A percentile compares a stretch with the other conserved stretches of the same genome.
Conservation (phyloP, 2,113 vertebrate species). For the Chaetura pelagica region DNA sequence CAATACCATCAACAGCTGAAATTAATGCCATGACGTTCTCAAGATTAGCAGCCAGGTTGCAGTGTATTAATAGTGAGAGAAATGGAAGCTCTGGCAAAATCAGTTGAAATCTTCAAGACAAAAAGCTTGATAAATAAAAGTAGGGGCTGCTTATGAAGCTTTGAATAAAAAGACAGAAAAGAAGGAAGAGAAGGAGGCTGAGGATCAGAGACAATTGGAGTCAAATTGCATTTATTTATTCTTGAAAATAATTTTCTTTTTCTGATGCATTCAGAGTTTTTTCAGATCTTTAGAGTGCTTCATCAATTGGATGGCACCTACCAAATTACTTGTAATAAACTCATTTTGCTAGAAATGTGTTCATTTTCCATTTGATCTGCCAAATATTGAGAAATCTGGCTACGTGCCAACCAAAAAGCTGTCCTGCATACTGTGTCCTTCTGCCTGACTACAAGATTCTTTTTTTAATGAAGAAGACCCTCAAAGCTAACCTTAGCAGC, state of each 20-base stretch:
- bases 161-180: neutral
- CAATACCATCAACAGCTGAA: neutral
- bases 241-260: neutral
- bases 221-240: neutral
- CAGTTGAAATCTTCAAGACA: neutral
- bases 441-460: neutral
- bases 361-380: slow-evolving; percentile 38
- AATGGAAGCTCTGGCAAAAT: neutral
- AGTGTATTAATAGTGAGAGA: neutral
- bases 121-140: neutral
- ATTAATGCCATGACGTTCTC: neutral
- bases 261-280: slow-evolving; percentile 3
- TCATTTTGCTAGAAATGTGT: slow-evolving; percentile 32
- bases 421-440: slow-evolving; percentile 6
- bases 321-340: slow-evolving; percentile 42
- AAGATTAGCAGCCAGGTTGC: neutral
- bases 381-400: slow-evolving; percentile 2
- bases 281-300: neutral
- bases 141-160: neutral
- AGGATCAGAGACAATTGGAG: neutral
- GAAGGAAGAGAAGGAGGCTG: neutral
- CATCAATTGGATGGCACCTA: neutral
- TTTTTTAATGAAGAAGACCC: neutral
- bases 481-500: neutral
- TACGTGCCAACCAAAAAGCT: slow-evolving; percentile 1